Evolutionary conservation across 2,888 invertebrate species (phyloP).

Genomic region (Cerceris rybyensis): DNA sequence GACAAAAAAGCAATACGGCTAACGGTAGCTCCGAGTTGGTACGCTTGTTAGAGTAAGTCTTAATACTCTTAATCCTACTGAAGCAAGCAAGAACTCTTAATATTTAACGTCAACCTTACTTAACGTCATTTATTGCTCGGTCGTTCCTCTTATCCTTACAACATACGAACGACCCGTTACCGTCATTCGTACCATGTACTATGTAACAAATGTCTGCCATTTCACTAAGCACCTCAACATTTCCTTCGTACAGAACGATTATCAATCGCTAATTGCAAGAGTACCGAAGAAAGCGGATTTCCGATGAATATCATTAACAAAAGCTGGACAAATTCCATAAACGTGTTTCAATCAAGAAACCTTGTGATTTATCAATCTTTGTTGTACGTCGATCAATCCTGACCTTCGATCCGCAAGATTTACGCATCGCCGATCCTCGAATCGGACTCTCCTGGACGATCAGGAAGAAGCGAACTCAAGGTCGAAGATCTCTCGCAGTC

Average conservation of each 20-base stretch:
- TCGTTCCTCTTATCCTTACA: constrained; percentile 1
- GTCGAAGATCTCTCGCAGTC: constrained; percentile 37
- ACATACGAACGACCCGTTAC: constrained; percentile 9
- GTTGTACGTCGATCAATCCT: constrained; percentile 35
- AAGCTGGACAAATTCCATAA: not conserved
- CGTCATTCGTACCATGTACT: not conserved
- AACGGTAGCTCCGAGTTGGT: constrained; percentile 69
- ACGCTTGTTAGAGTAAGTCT: constrained; percentile 63
- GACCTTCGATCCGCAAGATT: constrained; percentile 54
- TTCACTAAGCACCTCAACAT: not conserved
- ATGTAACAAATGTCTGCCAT: not conserved
- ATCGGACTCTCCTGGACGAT: constrained; percentile 34
- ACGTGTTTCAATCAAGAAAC: not conserved
- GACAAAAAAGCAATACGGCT: constrained; percentile 66
- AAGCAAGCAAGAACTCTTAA: constrained; percentile 51
- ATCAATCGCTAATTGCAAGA: not conserved
- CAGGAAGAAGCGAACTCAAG: constrained; percentile 54
- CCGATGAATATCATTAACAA: not conserved
- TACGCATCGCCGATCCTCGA: constrained; percentile 35
- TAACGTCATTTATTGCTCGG: constrained; percentile 2
- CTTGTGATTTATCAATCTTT: constrained; percentile 47
- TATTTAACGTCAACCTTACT: constrained; percentile 22
- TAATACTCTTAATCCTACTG: constrained; percentile 56
- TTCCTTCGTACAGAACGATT: no score
- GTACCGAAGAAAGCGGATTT: not conserved